Base-by-base conservation (phyloP, 2,797 vertebrate genomes). In the Craterocephalus amniculus region DNA sequence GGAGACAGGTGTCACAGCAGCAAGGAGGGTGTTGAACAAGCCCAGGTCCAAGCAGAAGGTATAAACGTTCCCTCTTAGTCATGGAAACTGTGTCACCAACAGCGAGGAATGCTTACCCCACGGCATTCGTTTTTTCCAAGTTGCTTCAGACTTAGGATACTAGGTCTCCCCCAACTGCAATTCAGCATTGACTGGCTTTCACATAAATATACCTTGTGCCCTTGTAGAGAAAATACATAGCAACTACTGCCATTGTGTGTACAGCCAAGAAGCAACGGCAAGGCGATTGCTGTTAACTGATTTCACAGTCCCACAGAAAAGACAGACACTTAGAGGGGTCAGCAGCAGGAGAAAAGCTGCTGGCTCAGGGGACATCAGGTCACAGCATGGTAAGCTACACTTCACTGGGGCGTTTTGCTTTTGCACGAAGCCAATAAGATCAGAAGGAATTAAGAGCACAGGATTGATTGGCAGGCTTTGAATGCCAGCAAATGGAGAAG, bases 1-100 rank as follows among this genome's bases (percentile, higher is more conserved):
- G 12, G 64, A 87, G 86, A 82, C 88, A 90, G 89, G 91, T 92
- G 89, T 92, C 89, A 88, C 68, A 71, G 79, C 83, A 69, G 67
- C 63, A 22, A 79, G 78, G 69, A 80, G 70, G 84, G 58, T 88
- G 87, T 93, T 89, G 86, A 93, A 91, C 86, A 90, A 91, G 90
- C 87, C 66, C 58, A 31, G 64, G 73, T 84, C 85, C 58, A 55
- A 71, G 54, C 70, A 57, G 73, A 74, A 80, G 80, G 81, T 72
- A 79, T 45, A 79, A 84, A 84, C 71, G 45, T 91, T 91, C 87
- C 84, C 88, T 87, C 84, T 77, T 65, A 80, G 88, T 89, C 91
- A 92, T 90, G 89, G 91, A 90, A 91, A 94, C 92, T 18, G 69
- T 71, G 71, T 74, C 71, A 72, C 70, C 77, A 80, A 83, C 80